Percentiles rank a stretch among this genome's conserved stretches.
phyloP scores from a whole-genome alignment of 1,140 invertebrate species.

The Drosophila obscura region DNA sequence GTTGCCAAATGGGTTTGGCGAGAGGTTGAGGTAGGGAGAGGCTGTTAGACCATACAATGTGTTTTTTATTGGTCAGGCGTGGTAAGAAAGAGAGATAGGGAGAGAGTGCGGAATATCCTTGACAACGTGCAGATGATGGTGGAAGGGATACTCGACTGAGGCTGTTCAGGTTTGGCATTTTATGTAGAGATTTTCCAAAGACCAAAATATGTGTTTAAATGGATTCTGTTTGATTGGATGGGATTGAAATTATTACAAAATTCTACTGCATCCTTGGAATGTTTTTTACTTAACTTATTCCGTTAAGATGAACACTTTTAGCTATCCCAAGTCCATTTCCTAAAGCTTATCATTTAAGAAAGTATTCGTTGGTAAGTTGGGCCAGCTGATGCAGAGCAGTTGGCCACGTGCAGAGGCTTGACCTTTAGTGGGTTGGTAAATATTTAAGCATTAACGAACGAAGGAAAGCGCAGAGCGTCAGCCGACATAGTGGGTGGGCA shows the following conservation, averaged over 20 bases:
- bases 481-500: constrained; percentile 7
- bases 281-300: too few relatives aligned
- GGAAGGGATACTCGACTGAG: too few relatives aligned
- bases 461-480: constrained; percentile 1
- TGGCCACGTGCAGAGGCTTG: constrained; percentile 20
- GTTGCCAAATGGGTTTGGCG: constrained; percentile 33
- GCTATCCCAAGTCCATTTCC: not conserved
- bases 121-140: too few relatives aligned
- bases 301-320: too few relatives aligned
- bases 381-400: not conserved
- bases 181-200: too few relatives aligned
- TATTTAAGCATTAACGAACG: constrained; percentile 39
- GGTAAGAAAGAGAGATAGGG: constrained; percentile 9
- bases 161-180: too few relatives aligned
- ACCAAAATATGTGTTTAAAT: too few relatives aligned
- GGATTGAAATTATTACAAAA: too few relatives aligned
- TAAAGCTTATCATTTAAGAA: not conserved
- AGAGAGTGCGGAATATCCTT: constrained; percentile 1
- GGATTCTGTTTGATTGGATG: too few relatives aligned
- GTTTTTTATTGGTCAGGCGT: constrained; percentile 72
- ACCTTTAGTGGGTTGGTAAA: constrained; percentile 47
- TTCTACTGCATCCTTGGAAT: too few relatives aligned
- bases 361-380: too few relatives aligned
- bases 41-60: constrained; percentile 63
- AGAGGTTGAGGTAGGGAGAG: constrained; percentile 24